A percentile compares a stretch with the other conserved stretches of the same genome.
These are phyloP conservation scores for Temnothorax longispinosus DNA, from an alignment of 1,140 invertebrate species.

Conservation along the genomic window DNA sequence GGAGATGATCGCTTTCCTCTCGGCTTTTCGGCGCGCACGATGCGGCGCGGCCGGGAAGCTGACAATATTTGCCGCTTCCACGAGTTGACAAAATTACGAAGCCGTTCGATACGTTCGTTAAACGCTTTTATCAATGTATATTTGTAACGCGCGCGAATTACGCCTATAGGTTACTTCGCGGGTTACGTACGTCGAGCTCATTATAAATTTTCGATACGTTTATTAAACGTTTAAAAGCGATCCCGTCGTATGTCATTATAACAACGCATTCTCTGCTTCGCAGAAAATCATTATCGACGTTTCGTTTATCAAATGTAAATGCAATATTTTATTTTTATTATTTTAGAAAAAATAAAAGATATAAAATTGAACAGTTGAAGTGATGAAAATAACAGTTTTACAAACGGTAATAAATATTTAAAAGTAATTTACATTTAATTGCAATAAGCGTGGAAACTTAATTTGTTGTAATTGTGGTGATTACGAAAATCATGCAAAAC, in stretches of 20 bases:
- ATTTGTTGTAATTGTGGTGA: not conserved
- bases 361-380: not conserved
- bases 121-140: conserved; percentile 19
- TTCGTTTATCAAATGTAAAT: not conserved
- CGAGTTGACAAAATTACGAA: conserved; percentile 3
- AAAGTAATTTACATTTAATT: not conserved
- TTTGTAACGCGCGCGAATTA: not conserved
- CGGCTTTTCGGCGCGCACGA: conserved; percentile 31
- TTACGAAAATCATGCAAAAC: not conserved
- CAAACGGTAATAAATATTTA: not conserved
- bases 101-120: not conserved
- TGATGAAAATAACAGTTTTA: not conserved
- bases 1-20: conserved; percentile 39
- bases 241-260: not conserved
- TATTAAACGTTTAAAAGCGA: not conserved
- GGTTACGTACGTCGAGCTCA: not conserved
- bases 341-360: not conserved
- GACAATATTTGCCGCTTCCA: conserved; percentile 47
- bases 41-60: not conserved
- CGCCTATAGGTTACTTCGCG: not conserved
- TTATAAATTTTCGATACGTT: conserved; percentile 20
- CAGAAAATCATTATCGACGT: not conserved
- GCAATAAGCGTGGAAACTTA: not conserved
- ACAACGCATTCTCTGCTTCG: not conserved
- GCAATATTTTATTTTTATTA: not conserved